Conservation (phyloP, 2,797 vertebrate species). For the Falco biarmicus region DNA sequence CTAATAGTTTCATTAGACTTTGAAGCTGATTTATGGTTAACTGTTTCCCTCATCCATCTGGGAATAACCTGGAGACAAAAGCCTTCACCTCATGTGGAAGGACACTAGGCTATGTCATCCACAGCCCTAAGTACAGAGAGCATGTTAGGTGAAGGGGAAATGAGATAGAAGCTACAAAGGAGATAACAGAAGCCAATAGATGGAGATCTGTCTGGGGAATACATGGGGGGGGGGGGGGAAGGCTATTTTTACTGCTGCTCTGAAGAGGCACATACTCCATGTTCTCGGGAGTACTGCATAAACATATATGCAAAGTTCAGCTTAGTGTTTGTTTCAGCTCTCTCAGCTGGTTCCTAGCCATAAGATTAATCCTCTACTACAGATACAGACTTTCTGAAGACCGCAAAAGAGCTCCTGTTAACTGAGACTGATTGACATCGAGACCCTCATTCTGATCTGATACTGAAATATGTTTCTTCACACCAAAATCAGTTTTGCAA, state of each 20-base stretch:
- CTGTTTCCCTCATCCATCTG: not conserved
- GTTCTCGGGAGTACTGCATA: not conserved
- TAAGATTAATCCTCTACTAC: not conserved
- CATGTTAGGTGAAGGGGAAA: not conserved
- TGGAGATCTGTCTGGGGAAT: not conserved
- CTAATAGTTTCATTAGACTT: not conserved
- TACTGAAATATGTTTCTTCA: not conserved
- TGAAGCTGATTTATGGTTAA: not conserved
- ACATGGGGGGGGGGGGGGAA: not conserved
- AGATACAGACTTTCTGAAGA: not conserved
- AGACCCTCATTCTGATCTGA: not conserved
- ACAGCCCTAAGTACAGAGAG: not conserved
- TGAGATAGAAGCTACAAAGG: not conserved
- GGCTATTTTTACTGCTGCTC: not conserved
- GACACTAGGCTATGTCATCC: not conserved
- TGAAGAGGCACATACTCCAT: not conserved
- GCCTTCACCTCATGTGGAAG: not conserved
- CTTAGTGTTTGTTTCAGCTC: not conserved
- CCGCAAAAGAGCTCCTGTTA: not conserved
- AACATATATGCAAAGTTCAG: not conserved
- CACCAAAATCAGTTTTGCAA: not conserved
- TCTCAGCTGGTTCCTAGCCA: not conserved
- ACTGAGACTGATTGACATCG: not conserved
- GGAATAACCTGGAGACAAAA: conserved; percentile 23
- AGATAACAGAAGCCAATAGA: not conserved